phyloP scores from a whole-genome alignment of 2,113 vertebrate genomes.

The Microcebus griseorufus region DNA sequence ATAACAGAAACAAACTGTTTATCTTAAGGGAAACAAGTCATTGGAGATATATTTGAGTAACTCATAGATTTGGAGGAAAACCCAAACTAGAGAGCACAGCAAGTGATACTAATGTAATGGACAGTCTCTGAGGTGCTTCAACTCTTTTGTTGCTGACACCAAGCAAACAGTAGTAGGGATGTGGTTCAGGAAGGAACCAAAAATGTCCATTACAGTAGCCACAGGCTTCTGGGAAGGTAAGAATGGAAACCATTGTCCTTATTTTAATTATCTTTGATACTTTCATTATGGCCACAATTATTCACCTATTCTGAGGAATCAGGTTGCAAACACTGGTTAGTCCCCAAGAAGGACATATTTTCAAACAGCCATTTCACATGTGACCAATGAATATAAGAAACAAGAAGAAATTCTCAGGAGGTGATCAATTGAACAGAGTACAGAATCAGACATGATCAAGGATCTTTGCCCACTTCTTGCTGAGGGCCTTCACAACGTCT shows the following conservation, averaged over 20 bases:
- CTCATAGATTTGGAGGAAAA: slow-evolving; percentile 7
- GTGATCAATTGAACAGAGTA: not conserved
- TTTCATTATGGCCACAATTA: not conserved
- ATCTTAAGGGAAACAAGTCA: not conserved
- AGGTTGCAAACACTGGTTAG: not conserved
- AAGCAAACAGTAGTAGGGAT: not conserved
- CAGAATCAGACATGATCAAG: not conserved
- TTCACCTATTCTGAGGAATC: not conserved
- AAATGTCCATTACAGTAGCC: not conserved
- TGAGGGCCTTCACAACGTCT: not conserved
- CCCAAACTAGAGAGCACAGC: not conserved
- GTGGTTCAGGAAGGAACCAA: not conserved
- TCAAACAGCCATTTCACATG: not conserved
- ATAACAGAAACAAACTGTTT: not conserved
- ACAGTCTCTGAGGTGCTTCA: not conserved
- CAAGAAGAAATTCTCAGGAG: not conserved
- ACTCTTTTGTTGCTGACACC: not conserved
- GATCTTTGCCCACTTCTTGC: not conserved
- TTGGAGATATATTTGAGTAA: not conserved
- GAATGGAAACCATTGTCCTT: not conserved
- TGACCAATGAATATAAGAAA: not conserved
- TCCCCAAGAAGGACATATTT: not conserved
- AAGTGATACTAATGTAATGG: not conserved
- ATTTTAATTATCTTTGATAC: not conserved
- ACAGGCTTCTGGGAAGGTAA: not conserved